phyloP scores from a whole-genome alignment of 2,113 vertebrate genomes.

The Coptodon rendalli region DNA sequence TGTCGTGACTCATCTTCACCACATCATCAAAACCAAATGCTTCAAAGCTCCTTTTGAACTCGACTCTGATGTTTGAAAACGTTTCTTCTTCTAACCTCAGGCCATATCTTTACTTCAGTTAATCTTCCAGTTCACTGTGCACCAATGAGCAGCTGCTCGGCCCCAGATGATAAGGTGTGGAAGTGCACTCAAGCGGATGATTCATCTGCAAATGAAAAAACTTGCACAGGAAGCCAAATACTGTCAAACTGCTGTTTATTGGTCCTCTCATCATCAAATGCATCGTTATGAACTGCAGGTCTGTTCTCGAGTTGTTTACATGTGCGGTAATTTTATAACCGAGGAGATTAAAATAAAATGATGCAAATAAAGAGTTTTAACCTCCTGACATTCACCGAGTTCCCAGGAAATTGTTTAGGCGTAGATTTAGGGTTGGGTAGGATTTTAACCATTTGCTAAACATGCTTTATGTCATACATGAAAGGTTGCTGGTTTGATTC shows the following conservation, averaged over 20 bases:
- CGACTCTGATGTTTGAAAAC: not conserved
- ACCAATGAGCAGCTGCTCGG: not conserved
- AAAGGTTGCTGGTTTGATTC: not conserved
- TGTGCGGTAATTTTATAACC: fast-evolving
- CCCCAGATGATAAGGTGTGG: not conserved
- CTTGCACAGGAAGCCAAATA: not conserved
- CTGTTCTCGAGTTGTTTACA: not conserved
- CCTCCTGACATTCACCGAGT: not conserved
- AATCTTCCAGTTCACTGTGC: not conserved
- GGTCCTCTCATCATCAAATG: not conserved
- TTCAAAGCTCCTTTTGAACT: slow-evolving; percentile 24
- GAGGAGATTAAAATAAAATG: not conserved
- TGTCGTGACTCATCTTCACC: not conserved
- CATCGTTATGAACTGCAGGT: not conserved
- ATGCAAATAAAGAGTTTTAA: not conserved
- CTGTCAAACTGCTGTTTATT: not conserved
- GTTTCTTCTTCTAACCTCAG: not conserved
- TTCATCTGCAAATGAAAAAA: not conserved
- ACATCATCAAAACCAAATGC: not conserved
- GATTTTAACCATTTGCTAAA: not conserved
- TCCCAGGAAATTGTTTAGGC: not conserved
- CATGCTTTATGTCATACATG: not conserved
- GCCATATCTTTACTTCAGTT: not conserved
- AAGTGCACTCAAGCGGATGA: not conserved
- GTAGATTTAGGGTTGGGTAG: fast-evolving